Conservation (phyloP, 23 tunicate genomes). For the Trididemnum nubilum region DNA sequence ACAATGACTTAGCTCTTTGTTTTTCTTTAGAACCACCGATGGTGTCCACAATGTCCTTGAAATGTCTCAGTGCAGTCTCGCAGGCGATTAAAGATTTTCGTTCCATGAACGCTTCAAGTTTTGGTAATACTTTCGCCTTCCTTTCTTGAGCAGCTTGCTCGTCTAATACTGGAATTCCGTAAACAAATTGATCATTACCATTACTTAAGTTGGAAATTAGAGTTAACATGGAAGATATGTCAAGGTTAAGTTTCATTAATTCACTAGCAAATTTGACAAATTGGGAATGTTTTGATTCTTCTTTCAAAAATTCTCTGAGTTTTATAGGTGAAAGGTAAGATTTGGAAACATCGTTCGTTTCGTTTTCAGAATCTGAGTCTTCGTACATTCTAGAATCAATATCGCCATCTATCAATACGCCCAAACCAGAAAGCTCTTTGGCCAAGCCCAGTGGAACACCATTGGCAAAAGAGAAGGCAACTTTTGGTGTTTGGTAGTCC, state of each 20-base stretch:
- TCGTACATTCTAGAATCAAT: not conserved
- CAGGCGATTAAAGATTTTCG: slow-evolving; percentile 62
- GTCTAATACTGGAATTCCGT: slow-evolving; percentile 50
- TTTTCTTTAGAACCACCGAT: slow-evolving; percentile 80
- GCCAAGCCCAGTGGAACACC: slow-evolving; percentile 64
- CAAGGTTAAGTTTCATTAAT: slow-evolving; percentile 53
- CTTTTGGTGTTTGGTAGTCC: slow-evolving; percentile 52
- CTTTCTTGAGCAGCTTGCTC: slow-evolving; percentile 84
- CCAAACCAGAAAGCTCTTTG: slow-evolving; percentile 26
- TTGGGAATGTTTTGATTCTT: not conserved
- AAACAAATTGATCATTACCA: slow-evolving; percentile 44
- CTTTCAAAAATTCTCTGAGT: not conserved
- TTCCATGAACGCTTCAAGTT: slow-evolving; percentile 46
- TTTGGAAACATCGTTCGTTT: not conserved
- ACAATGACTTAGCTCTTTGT: slow-evolving; percentile 51
- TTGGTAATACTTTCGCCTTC: slow-evolving; percentile 57
- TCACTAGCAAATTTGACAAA: not conserved
- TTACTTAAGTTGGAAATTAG: slow-evolving; percentile 75
- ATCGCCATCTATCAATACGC: slow-evolving; percentile 54
- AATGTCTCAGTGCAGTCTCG: slow-evolving; percentile 59
- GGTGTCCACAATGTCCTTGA: slow-evolving; percentile 58
- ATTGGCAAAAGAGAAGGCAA: slow-evolving; percentile 57
- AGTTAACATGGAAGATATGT: slow-evolving; percentile 66
- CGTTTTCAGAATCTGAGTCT: slow-evolving; percentile 24
- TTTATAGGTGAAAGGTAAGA: not conserved